These are phyloP conservation scores for Drosophila oshimai DNA, from an alignment of 1,140 invertebrate species.

Conservation along the genomic window DNA sequence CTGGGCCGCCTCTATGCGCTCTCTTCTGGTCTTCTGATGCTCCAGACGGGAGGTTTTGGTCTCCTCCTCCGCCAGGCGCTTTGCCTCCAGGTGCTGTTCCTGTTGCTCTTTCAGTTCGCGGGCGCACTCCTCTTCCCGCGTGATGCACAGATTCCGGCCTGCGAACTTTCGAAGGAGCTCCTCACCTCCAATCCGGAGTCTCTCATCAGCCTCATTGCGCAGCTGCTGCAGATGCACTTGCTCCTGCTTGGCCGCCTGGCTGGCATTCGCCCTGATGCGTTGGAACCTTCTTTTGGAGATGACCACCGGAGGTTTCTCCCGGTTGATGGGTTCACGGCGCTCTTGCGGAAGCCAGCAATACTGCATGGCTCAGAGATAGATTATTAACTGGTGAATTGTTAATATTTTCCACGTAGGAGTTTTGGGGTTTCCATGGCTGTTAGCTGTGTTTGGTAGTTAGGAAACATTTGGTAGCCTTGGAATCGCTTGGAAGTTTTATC, in stretches of 20 bases:
- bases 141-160: conserved; percentile 45
- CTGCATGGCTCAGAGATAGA: conserved; percentile 25
- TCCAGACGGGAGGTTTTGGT: conserved; percentile 16
- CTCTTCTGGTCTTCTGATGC: conserved; percentile 14
- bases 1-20: conserved; percentile 64
- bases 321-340: conserved; percentile 32
- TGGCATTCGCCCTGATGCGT: conserved; percentile 44
- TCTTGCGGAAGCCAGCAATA: conserved; percentile 67
- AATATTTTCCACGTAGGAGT: not conserved
- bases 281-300: conserved; percentile 46
- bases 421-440: conserved; percentile 21
- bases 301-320: conserved; percentile 53
- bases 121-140: conserved; percentile 41
- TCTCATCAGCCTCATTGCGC: conserved; percentile 31
- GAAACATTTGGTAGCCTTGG: not conserved
- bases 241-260: conserved; percentile 30
- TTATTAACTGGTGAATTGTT: not conserved
- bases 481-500: not conserved
- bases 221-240: conserved; percentile 13
- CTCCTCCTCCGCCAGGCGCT: conserved; percentile 32
- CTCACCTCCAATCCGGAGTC: conserved; percentile 54
- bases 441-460: not conserved
- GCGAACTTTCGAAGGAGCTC: conserved; percentile 48
- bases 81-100: conserved; percentile 13
- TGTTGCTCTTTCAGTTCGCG: conserved; percentile 20